These are phyloP conservation scores for Drosophila lacertosa DNA, from an alignment of 1,140 invertebrate genomes.

Conservation along the genomic window DNA sequence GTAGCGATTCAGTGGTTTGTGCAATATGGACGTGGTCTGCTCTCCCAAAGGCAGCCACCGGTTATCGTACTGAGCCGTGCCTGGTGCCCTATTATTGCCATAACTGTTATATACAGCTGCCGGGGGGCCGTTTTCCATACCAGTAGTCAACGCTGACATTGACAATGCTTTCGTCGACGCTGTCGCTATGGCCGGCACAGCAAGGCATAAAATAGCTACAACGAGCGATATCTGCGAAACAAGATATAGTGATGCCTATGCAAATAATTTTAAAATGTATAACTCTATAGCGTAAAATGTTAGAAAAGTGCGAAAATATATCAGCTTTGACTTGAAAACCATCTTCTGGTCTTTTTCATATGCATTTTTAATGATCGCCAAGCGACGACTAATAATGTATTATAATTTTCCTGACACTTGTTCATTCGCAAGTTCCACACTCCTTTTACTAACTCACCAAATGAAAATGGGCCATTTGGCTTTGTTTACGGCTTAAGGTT, in stretches of 20 bases:
- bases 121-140: neutral
- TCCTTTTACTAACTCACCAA: constrained; percentile 44
- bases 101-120: constrained; percentile 22
- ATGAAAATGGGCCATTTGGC: constrained; percentile 60
- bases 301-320: constrained; percentile 9
- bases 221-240: constrained; percentile 58
- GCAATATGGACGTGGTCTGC: constrained; percentile 22
- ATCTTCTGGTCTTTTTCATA: constrained; percentile 13
- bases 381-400: constrained; percentile 11
- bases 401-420: neutral
- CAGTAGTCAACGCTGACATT: constrained; percentile 6
- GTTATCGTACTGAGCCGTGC: constrained; percentile 53
- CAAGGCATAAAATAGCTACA: constrained; percentile 58
- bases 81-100: constrained; percentile 39
- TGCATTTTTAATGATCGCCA: constrained; percentile 53
- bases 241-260: constrained; percentile 3
- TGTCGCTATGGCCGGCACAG: constrained; percentile 25
- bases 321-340: neutral
- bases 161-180: constrained; percentile 24
- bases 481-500: constrained; percentile 36
- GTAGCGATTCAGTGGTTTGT: constrained; percentile 49
- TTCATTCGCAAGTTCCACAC: neutral
- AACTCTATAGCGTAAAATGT: constrained; percentile 19
- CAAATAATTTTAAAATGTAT: constrained; percentile 24
- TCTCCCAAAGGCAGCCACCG: constrained; percentile 62